Evolutionary conservation across 2,113 vertebrate genomes (phyloP), one percentile per base, ranked within the genome.

Genomic region (Galbula dea): DNA sequence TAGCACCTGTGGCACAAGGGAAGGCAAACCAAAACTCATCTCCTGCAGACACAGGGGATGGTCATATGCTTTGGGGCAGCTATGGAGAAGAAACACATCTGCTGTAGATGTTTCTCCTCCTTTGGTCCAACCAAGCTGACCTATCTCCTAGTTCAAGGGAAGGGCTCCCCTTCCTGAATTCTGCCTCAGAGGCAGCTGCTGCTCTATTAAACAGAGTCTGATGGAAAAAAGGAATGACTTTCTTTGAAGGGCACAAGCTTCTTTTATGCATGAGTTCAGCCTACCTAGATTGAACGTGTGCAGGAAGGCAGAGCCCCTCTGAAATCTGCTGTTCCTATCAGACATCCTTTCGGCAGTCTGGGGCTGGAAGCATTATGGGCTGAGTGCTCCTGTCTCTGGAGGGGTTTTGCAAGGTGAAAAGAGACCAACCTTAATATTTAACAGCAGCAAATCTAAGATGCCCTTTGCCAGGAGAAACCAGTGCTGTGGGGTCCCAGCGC

Each of bases 181-280:
- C 41, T 34, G 49, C 58, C 66, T 34, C 22, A 13, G 12, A 48
- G 61, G 81, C 71, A 67, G 83, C 68, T 55, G 71, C 82, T 43
- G 5, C 89, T 65, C 55, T 27, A 10, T 1, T 58, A 43, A 83
- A 59, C 39, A 21, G 67, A 23, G 69, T 14, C 74, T 82, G 91
- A 49, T 36, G 81, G 74, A 89, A 86, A 48, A 86, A 74, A 71
- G 68, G 59, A 90, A 88, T 87, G 89, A 94, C 95, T 91, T 96
- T 95, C 95, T 90, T 24, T 91, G 94, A 97, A 96, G 95, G 96
- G 37, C 96, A 96, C 76, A 10, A 45, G 89, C 57, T 83, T 21
- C 87, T 43, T 63, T 34, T 30, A 72, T 68, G 94, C 77, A 79
- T 80, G 92, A 96, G 83, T 36, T 90, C 89, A 91, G 85, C 82